Base-by-base conservation (phyloP, 2,888 invertebrate genomes). In the Caenorhabditis uteleia region DNA sequence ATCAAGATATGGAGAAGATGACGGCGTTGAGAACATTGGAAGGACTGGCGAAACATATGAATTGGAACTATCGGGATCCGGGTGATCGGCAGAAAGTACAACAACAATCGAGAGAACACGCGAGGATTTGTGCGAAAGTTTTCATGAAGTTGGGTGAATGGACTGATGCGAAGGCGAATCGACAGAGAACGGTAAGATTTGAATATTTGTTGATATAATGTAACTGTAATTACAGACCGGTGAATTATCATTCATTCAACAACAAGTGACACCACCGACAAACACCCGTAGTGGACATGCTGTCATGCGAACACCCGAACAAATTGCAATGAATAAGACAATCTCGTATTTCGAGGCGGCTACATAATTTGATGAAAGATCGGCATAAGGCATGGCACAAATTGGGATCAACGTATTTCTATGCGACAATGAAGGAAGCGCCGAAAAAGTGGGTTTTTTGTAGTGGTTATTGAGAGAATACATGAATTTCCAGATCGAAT, bases 381-480 rank as follows among this genome's bases (percentile, higher is more conserved):
- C n/a, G 95, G 93, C 87, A 87, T 74, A 87, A 87, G 84, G 97
- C 97, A 0, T 98, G 97, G 95, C 97, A 98, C 85, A 90, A 93
- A 0, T 94, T 92, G 89, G 98, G 97, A 0, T 93, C 93, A 82
- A 94, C 94, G 89, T 95, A 97, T 85, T 98, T 94, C 83, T 94
- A 95, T 85, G 92, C 95, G 0, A 92, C 93, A 8, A 83, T 89
- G 78, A 88, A 88, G 33, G 50, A 58, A 10, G 45, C 59, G 34
- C 51, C 50, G 26, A 46, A 16, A 33, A 33, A 39, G 39, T 26
- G n/a, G n/a, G n/a, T n/a, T n/a, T n/a, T n/a, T n/a, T n/a, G n/a
- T n/a, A n/a, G n/a, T n/a, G n/a, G n/a, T n/a, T n/a, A n/a, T n/a
- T n/a, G n/a, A n/a, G n/a, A n/a, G n/a, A n/a, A n/a, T n/a, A n/a